Evolutionary conservation across 92 coral and sea anemone genomes (phyloP).

Genomic region (Epizoanthus illoricatus): DNA sequence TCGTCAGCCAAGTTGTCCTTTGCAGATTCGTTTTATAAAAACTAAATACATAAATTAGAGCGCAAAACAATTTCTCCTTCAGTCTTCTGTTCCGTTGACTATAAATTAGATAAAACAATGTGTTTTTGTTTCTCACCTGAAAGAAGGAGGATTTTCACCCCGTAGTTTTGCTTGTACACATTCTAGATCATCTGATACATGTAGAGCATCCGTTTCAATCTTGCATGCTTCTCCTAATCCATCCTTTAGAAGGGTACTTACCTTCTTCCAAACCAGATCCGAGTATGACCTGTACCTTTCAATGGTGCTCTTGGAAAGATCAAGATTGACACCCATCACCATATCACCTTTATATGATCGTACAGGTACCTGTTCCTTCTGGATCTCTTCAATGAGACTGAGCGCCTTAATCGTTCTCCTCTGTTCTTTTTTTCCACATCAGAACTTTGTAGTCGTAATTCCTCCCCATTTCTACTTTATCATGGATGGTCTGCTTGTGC

Average conservation of each 20-base stretch:
- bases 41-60: not conserved
- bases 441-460: slow-evolving; percentile 5
- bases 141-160: not conserved
- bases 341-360: slow-evolving; percentile 38
- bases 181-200: slow-evolving; percentile 29
- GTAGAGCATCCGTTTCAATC: not conserved
- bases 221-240: not conserved
- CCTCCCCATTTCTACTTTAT: slow-evolving; percentile 28
- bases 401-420: not conserved
- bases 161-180: not conserved
- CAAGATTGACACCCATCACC: slow-evolving; percentile 35
- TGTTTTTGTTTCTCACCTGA: slow-evolving; percentile 1
- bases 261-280: slow-evolving; percentile 6
- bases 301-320: slow-evolving; percentile 20
- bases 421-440: slow-evolving; percentile 1
- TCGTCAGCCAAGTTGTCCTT: too few relatives aligned
- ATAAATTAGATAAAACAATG: not conserved
- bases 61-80: not conserved
- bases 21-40: too few relatives aligned
- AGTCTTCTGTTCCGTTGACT: not conserved
- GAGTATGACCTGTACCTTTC: slow-evolving; percentile 21
- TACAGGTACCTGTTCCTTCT: not conserved
- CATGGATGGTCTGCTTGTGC: slow-evolving; percentile 35
- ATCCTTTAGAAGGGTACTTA: not conserved
- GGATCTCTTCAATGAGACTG: slow-evolving; percentile 14